phyloP scores from a whole-genome alignment of 2,888 invertebrate genomes.

The Euzophera pinguis region DNA sequence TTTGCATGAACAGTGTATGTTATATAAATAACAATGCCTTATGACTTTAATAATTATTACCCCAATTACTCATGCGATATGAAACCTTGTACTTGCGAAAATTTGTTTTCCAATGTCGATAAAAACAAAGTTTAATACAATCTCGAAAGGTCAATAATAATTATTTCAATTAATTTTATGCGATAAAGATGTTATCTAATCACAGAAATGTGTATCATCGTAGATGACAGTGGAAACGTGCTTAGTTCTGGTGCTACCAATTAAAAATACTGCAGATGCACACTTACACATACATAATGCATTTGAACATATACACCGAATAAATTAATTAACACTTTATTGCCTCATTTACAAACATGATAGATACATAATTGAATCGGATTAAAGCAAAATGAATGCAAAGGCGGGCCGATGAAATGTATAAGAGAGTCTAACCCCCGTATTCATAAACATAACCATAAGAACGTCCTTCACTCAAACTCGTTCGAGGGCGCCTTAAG shows the following conservation, averaged over 20 bases:
- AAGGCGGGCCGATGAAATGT: too few species aligned
- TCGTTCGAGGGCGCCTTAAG: too few species aligned
- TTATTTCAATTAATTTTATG: not conserved
- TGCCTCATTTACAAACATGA: too few species aligned
- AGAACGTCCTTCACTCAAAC: too few species aligned
- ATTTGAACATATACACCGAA: too few species aligned
- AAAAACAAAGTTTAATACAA: not conserved
- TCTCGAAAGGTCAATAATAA: not conserved
- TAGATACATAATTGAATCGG: too few species aligned
- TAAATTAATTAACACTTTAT: too few species aligned
- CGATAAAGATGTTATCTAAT: not conserved
- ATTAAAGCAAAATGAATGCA: too few species aligned
- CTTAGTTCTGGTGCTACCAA: not conserved
- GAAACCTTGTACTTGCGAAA: not conserved
- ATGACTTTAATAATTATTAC: not conserved
- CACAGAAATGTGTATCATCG: not conserved
- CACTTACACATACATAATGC: not conserved
- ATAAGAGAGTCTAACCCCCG: too few species aligned
- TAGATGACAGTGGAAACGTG: not conserved
- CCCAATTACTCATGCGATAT: not conserved
- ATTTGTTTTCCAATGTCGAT: not conserved
- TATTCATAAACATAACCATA: too few species aligned
- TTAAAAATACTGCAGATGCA: not conserved
- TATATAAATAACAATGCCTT: slow-evolving; percentile 1
- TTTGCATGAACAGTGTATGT: slow-evolving; percentile 1